Evolutionary conservation across 2,888 invertebrate species (phyloP), one percentile per base, ranked within the genome.

Genomic region (Automeris io): DNA sequence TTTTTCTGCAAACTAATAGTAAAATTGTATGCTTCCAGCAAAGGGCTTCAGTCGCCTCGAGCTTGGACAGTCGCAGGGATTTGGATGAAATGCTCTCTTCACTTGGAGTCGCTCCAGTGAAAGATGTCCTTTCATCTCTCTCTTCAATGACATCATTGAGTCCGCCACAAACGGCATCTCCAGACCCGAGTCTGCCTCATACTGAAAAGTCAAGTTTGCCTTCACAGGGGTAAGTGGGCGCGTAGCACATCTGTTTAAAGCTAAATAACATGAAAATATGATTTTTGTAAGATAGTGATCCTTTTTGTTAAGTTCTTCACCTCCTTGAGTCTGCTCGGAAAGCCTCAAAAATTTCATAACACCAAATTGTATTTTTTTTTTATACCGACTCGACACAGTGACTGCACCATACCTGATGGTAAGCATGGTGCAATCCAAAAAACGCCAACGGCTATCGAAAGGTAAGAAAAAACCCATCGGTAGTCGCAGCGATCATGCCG

Each of bases 31-130:
- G n/a, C 24, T 54, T 52, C 12, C 54, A 83, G 85, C 76, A 79
- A 68, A 74, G 90, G 18, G 89, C 89, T 1, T 76, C 88, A 16
- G 70, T 83, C 1, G 86, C 88, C 0, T 85, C 87, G 1, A 82
- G 82, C 51, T 37, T 86, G 43, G 87, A 87, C 57, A 86, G 77
- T 46, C 74, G 86, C 0, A 70, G 93, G 35, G 95, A 95, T 68
- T 74, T 96, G 42, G 95, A 96, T 76, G 95, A 95, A 64, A 93
- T 96, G 92, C 88, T 96, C 26, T 92, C 93, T 1, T 94, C 94
- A 1, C 81, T 96, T 36, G 96, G 95, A 33, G 94, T 96, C 52
- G 95, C 95, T 2, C 95, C 96, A 0, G 93, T 95, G 18, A 94
- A 95, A 61, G 95, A 95, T 73, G 94, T 95, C 4, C 78, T 95